Conservation (phyloP, 2,888 invertebrate species). For the Ethmia dodecea region DNA sequence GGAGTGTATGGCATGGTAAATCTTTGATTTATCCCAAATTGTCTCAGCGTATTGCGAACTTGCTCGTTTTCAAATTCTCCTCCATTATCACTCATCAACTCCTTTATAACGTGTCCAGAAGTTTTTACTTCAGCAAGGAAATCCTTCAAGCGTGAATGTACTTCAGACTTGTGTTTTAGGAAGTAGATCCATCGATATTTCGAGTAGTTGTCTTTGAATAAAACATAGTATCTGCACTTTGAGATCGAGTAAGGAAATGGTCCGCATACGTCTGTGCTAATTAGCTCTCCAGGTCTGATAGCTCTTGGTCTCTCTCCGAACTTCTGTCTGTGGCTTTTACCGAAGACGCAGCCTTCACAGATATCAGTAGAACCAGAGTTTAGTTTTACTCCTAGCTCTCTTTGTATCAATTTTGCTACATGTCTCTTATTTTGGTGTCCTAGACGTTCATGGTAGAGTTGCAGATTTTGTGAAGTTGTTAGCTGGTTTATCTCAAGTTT, state of each 20-base stretch:
- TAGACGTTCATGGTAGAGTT: constrained; percentile 9
- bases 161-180: constrained; percentile 4
- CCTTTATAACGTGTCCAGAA: constrained; percentile 2
- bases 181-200: constrained; percentile 3
- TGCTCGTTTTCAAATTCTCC: too few species aligned
- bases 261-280: constrained; percentile 13
- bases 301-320: constrained; percentile 11
- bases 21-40: constrained; percentile 1
- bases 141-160: not conserved
- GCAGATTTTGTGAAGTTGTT: not conserved
- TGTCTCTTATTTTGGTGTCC: constrained; percentile 13
- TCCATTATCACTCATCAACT: constrained; percentile 3
- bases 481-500: constrained; percentile 1
- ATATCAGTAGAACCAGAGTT: constrained; percentile 1
- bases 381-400: constrained; percentile 9
- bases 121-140: not conserved
- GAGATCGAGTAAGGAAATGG: constrained; percentile 6
- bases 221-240: constrained; percentile 2
- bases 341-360: constrained; percentile 15
- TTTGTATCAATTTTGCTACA: constrained; percentile 7
- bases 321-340: constrained; percentile 10
- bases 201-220: constrained; percentile 7
- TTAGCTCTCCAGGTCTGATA: constrained; percentile 1
- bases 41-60: not conserved
- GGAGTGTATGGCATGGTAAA: constrained; percentile 5